These are phyloP conservation scores for Diachasmimorpha longicaudata DNA, from an alignment of 1,140 invertebrate species.

Conservation along the genomic window DNA sequence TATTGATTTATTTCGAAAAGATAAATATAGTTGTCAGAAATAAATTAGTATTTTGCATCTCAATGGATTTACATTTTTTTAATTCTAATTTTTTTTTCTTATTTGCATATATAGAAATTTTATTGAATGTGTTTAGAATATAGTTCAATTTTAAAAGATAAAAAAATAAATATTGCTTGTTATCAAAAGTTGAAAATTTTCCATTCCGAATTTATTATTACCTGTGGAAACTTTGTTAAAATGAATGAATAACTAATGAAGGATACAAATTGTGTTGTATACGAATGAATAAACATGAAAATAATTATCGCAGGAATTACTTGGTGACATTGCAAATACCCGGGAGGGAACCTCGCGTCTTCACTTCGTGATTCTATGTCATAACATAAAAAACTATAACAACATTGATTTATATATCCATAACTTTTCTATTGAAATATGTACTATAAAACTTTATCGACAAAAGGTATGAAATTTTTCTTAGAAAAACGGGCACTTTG, in stretches of 20 bases:
- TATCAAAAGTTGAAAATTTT: background rate
- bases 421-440: no score
- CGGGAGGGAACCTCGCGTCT: background rate
- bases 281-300: background rate
- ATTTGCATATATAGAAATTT: no score
- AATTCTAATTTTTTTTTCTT: background rate
- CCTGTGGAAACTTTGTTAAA: background rate
- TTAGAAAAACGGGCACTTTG: no score
- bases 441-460: no score
- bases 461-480: no score
- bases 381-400: background rate
- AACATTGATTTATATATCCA: background rate
- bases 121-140: no score
- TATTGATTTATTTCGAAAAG: no score
- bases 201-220: background rate
- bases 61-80: background rate
- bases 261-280: background rate
- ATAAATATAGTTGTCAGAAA: no score
- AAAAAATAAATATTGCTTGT: no score
- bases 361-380: background rate
- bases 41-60: no score
- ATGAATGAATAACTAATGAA: background rate
- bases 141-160: no score
- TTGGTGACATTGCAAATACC: background rate
- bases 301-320: background rate